Evolutionary conservation across 2,113 vertebrate genomes (phyloP).

Genomic region (Mesitornis unicolor): DNA sequence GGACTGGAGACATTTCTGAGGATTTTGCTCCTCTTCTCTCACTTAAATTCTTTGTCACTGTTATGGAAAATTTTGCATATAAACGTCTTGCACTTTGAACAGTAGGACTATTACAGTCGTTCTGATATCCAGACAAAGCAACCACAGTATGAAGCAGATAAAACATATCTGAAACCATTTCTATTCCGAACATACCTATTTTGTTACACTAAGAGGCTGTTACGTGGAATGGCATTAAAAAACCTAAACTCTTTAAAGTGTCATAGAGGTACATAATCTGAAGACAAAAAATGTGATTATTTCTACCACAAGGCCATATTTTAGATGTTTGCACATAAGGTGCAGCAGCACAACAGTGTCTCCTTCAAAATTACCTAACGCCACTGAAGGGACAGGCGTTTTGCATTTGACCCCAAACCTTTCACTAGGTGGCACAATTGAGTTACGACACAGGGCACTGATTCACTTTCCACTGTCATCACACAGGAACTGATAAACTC

Average conservation of each 20-base stretch:
- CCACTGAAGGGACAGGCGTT: accelerated
- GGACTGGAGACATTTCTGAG: conserved; percentile 90
- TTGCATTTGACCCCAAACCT: neutral
- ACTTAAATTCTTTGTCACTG: conserved; percentile 92
- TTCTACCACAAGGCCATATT: neutral
- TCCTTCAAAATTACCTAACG: neutral
- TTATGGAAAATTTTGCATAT: neutral
- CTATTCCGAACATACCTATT: neutral
- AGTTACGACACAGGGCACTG: neutral
- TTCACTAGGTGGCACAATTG: conserved; percentile 60
- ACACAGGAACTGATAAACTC: neutral
- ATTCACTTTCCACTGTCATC: neutral
- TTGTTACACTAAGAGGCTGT: neutral
- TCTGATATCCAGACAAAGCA: neutral
- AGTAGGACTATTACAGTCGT: neutral
- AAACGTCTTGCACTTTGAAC: neutral
- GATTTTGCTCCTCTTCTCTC: conserved; percentile 86
- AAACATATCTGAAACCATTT: neutral
- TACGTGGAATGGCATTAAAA: neutral
- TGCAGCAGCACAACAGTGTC: neutral
- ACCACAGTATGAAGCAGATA: neutral
- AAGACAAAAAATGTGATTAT: neutral
- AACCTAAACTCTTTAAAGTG: neutral
- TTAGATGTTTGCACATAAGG: neutral
- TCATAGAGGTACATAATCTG: neutral